These are phyloP conservation scores for Xiphorhynchus erythropygius DNA, from an alignment of 2,797 vertebrate genomes.

Conservation along the genomic window DNA sequence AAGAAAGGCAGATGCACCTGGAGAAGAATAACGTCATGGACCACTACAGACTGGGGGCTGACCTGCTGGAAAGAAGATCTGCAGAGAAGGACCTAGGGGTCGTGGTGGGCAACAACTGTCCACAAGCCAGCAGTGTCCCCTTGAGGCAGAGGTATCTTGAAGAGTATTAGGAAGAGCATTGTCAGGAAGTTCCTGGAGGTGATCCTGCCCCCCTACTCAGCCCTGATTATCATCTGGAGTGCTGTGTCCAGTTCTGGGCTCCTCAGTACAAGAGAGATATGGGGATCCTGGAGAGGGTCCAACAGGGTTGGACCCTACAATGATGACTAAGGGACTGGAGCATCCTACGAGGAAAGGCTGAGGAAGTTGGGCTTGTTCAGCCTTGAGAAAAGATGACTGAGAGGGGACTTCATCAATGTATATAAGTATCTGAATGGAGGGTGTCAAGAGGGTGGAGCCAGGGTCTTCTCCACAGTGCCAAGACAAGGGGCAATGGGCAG, in stretches of 20 bases:
- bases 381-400: not conserved
- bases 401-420: not conserved
- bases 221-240: too few relatives aligned
- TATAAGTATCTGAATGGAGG: not conserved
- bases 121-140: not conserved
- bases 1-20: not conserved
- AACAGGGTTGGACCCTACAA: not conserved
- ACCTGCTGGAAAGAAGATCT: not conserved
- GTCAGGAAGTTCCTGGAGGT: rapidly evolving
- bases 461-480: not conserved
- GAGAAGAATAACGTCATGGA: not conserved
- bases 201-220: not conserved
- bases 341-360: not conserved
- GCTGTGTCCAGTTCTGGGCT: not conserved
- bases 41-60: not conserved
- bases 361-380: not conserved
- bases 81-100: not conserved
- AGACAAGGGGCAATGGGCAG: not conserved
- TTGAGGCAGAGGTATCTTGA: too few relatives aligned
- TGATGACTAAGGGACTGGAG: not conserved
- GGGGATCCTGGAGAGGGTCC: not conserved
- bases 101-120: not conserved
- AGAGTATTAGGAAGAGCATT: not conserved
- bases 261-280: not conserved
- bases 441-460: not conserved